These are phyloP conservation scores for Pyrrhia umbra DNA, from an alignment of 2,888 invertebrate genomes.

Conservation along the genomic window DNA sequence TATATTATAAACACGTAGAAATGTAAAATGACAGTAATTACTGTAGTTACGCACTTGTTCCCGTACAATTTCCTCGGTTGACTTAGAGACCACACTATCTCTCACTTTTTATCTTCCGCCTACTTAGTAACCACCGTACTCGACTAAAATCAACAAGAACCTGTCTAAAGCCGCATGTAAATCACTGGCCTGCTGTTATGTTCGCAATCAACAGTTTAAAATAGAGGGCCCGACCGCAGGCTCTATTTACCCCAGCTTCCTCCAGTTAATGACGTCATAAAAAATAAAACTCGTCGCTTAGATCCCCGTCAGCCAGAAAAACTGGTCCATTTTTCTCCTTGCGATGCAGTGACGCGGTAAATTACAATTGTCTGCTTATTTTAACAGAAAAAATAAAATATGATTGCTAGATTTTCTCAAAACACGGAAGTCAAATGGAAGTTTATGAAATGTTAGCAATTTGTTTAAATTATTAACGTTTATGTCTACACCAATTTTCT, in stretches of 20 bases:
- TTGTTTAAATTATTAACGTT: neutral
- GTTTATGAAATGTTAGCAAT: conserved; percentile 10
- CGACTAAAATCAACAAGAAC: conserved; percentile 60
- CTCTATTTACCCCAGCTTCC: conserved; percentile 83
- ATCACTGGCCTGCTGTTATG: conserved; percentile 62
- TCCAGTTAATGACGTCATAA: conserved; percentile 87
- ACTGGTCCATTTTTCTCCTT: conserved; percentile 74
- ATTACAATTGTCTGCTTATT: conserved; percentile 78
- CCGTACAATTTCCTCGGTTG: conserved; percentile 34
- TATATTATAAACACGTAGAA: too few relatives aligned
- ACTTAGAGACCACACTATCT: conserved; percentile 47
- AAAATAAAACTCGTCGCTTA: conserved; percentile 84
- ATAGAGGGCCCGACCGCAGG: conserved; percentile 78
- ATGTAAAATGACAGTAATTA: conserved; percentile 20
- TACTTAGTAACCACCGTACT: conserved; percentile 51
- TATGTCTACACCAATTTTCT: neutral
- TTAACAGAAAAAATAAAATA: conserved; percentile 53
- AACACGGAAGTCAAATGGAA: conserved; percentile 21
- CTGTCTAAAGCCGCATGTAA: conserved; percentile 61
- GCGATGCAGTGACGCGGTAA: conserved; percentile 79
- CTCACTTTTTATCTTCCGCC: conserved; percentile 40
- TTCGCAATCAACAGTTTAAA: conserved; percentile 82
- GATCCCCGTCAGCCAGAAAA: conserved; percentile 76
- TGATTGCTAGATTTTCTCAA: conserved; percentile 45
- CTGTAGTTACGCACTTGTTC: conserved; percentile 16